Evolutionary conservation across 2,888 invertebrate genomes (phyloP).

Genomic region (Baccha elongata): DNA sequence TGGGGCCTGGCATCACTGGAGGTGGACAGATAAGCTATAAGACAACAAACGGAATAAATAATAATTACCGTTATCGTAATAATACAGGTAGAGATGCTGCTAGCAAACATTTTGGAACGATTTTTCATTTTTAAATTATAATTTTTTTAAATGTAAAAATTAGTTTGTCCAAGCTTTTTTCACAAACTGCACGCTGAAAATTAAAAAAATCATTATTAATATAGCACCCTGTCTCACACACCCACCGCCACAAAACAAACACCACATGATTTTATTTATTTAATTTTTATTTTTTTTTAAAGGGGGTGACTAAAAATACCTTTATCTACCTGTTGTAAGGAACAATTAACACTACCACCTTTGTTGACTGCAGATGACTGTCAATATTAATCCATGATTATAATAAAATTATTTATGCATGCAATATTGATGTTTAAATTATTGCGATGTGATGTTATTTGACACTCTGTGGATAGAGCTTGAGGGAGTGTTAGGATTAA

Average conservation of each 20-base stretch:
- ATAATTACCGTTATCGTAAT: constrained; percentile 82
- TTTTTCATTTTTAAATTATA: constrained; percentile 39
- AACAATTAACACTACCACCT: neutral
- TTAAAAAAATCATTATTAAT: constrained; percentile 59
- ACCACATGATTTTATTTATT: constrained; percentile 36
- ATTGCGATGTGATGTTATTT: constrained; percentile 54
- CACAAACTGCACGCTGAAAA: constrained; percentile 66
- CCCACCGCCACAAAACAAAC: constrained; percentile 52
- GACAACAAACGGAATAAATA: constrained; percentile 81
- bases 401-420: constrained; percentile 64
- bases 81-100: constrained; percentile 78
- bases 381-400: constrained; percentile 59
- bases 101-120: constrained; percentile 59
- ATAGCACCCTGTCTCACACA: constrained; percentile 49
- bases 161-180: constrained; percentile 34
- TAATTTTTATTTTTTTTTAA: neutral
- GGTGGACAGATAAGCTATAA: constrained; percentile 77
- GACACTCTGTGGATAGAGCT: constrained; percentile 36
- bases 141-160: constrained; percentile 4
- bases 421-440: constrained; percentile 60
- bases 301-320: constrained; percentile 8
- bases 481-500: constrained; percentile 42
- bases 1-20: constrained; percentile 62
- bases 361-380: constrained; percentile 22
- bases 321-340: constrained; percentile 9